Evolutionary conservation across 2,797 vertebrate genomes (phyloP), one percentile per base, ranked within the genome.

Genomic region (Eleutherodactylus coqui): DNA sequence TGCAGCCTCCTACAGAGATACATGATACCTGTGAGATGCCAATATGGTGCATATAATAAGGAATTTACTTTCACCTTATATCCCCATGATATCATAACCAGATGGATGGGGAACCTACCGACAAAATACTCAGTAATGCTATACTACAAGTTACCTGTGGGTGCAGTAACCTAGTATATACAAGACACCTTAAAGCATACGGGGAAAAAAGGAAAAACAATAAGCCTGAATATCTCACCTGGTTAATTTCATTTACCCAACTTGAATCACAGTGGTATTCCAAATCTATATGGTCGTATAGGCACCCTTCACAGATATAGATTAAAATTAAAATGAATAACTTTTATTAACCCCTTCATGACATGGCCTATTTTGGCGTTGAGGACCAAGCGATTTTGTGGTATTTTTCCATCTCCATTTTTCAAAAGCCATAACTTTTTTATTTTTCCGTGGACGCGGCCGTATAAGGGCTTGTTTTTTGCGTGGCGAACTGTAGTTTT

Each of bases 211-310:
- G 41, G 17, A 24, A 51, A 75, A 5, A 45, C 10, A 11, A 36
- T 24, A 36, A n/a, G 2, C 19, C 7, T 55, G 2, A 43, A 0
- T 19, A 62, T 27, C 94, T 94, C 93, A 95, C 94, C 94, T 95
- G 95, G 88, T 90, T 92, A 83, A 53, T 82, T 27, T 93, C 93
- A 88, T 88, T 90, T 88, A 93, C 88, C n/a, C 16, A 62, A 41
- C 45, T 75, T 11, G 55, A 8, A n/a, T n/a, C n/a, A n/a, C n/a
- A n/a, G n/a, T n/a, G n/a, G n/a, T n/a, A n/a, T n/a, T n/a, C n/a
- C n/a, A n/a, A n/a, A n/a, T n/a, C n/a, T n/a, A n/a, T n/a, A n/a
- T n/a, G n/a, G n/a, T n/a, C n/a, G n/a, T n/a, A n/a, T n/a, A n/a
- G n/a, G n/a, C n/a, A n/a, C n/a, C n/a, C n/a, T n/a, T n/a, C n/a